A percentile compares a stretch with the other conserved stretches of the same genome.
These are phyloP conservation scores for Apis cerana DNA, from an alignment of 1,140 invertebrate species.

Conservation along the genomic window DNA sequence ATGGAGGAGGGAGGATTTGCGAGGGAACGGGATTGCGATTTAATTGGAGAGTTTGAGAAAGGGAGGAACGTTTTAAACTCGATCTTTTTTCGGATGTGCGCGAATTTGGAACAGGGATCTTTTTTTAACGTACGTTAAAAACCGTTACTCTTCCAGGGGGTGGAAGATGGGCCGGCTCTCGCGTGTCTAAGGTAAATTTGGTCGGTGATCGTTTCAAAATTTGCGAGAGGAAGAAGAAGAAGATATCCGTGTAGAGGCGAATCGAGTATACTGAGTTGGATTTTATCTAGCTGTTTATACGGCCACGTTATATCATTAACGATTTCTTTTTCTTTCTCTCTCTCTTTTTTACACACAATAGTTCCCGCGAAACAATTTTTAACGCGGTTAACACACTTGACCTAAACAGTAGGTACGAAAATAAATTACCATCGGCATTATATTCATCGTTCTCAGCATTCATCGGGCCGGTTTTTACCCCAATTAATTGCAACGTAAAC, in stretches of 20 bases:
- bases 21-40: neutral
- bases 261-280: no score
- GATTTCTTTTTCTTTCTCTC: no score
- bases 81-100: neutral
- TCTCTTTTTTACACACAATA: neutral
- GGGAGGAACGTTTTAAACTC: neutral
- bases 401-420: neutral
- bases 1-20: neutral
- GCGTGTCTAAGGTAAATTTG: no score
- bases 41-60: neutral
- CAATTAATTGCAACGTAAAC: neutral
- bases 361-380: no score
- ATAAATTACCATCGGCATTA: neutral
- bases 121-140: neutral
- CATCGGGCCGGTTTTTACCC: no score
- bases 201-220: no score
- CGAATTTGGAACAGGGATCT: neutral
- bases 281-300: no score
- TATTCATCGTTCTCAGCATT: neutral
- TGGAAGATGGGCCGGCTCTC: no score
- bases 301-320: no score
- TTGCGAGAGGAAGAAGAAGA: no score
- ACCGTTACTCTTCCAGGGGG: no score
- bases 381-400: neutral
- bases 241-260: no score